A percentile compares a stretch with the other conserved stretches of the same genome.
Evolutionary conservation across 2,113 vertebrate genomes (phyloP).

Genomic region (Mastomys natalensis): DNA sequence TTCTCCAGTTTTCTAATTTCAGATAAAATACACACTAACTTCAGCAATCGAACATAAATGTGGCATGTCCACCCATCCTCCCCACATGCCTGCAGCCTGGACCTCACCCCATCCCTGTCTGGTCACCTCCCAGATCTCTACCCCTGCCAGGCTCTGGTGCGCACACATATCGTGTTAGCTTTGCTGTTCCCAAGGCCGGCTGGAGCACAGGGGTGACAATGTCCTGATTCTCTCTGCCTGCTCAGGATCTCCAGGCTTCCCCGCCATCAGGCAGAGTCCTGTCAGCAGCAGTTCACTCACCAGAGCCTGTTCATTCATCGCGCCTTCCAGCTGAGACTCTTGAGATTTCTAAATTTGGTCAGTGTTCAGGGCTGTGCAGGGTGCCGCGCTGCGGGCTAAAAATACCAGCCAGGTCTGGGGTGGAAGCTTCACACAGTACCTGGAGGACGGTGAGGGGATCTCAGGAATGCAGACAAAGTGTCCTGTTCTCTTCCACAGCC

Average conservation of each 20-base stretch:
- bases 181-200: neutral
- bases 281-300: neutral
- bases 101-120: too few species aligned
- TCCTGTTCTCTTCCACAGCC: neutral
- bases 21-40: neutral
- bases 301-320: conserved; percentile 33
- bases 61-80: fast-evolving
- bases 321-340: neutral
- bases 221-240: fast-evolving
- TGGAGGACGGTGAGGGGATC: neutral
- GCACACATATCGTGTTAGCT: neutral
- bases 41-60: neutral
- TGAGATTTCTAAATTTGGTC: conserved; percentile 78
- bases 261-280: neutral
- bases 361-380: conserved; percentile 41
- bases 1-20: neutral
- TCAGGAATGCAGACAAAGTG: neutral
- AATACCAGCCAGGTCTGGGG: conserved; percentile 53
- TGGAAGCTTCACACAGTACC: neutral
- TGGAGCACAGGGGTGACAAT: neutral
- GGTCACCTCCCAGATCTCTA: neutral
- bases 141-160: neutral
- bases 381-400: conserved; percentile 53
- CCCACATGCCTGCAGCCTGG: neutral
- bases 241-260: neutral